These are phyloP conservation scores for Camponotus floridanus DNA, from an alignment of 1,140 invertebrate genomes.

Conservation along the genomic window DNA sequence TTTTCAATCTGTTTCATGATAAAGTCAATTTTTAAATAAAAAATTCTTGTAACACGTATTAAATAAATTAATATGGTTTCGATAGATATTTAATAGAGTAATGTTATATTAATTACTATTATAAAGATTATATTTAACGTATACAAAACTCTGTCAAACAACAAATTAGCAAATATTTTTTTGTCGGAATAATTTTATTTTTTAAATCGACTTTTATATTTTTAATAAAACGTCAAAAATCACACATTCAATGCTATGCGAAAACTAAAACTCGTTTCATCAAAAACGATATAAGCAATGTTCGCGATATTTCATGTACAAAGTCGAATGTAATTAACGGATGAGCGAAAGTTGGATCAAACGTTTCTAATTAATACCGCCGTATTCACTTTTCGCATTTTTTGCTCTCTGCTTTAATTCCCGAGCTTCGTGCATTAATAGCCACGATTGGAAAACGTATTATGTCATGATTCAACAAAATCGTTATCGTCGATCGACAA, in stretches of 20 bases:
- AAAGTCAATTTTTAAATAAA: neutral
- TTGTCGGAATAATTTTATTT: neutral
- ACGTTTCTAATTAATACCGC: constrained; percentile 21
- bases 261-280: constrained; percentile 15
- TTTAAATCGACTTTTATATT: neutral
- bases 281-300: neutral
- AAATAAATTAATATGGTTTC: neutral
- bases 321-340: constrained; percentile 21
- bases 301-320: constrained; percentile 4
- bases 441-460: neutral
- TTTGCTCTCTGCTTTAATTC: neutral
- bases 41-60: neutral
- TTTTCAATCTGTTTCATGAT: neutral
- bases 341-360: constrained; percentile 15
- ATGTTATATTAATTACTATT: neutral
- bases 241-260: neutral
- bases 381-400: neutral
- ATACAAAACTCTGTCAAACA: neutral
- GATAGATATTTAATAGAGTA: neutral
- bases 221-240: neutral
- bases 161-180: constrained; percentile 16
- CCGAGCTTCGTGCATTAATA: neutral
- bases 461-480: neutral
- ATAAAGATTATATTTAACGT: neutral
- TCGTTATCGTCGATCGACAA: neutral